phyloP scores from a whole-genome alignment of 2,113 vertebrate species.

The Ophiodon elongatus region DNA sequence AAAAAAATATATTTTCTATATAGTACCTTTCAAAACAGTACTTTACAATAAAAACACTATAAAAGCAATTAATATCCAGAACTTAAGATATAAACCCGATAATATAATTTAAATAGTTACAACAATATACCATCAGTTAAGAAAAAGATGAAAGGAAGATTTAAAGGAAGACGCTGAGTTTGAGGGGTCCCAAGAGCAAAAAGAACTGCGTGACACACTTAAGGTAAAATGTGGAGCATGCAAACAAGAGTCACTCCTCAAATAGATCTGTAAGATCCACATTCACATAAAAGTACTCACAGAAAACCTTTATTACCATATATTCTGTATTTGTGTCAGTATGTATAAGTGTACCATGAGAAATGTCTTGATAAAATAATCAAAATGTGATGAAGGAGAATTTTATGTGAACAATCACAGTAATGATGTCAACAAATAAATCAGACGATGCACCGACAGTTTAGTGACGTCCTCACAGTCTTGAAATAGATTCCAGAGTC shows the following conservation, averaged over 20 bases:
- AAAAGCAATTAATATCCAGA: background rate
- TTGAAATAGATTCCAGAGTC: no score
- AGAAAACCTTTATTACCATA: background rate
- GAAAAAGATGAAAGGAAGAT: background rate
- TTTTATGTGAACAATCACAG: background rate
- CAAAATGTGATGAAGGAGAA: no score
- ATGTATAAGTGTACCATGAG: background rate
- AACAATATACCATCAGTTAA: background rate
- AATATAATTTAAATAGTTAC: background rate
- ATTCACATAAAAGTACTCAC: background rate
- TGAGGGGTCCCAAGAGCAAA: background rate
- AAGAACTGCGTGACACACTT: background rate
- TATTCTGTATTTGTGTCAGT: background rate
- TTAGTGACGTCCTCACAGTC: no score
- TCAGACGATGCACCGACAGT: no score
- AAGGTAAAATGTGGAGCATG: background rate
- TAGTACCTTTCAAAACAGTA: no score
- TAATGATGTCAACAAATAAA: background rate
- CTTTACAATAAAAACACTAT: background rate
- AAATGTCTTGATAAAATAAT: no score
- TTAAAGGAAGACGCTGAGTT: background rate
- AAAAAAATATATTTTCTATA: background rate
- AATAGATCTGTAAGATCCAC: background rate
- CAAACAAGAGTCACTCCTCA: background rate
- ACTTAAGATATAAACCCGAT: background rate